Evolutionary conservation across 2,113 vertebrate genomes (phyloP).

Genomic region (Cynopterus brachyotis): DNA sequence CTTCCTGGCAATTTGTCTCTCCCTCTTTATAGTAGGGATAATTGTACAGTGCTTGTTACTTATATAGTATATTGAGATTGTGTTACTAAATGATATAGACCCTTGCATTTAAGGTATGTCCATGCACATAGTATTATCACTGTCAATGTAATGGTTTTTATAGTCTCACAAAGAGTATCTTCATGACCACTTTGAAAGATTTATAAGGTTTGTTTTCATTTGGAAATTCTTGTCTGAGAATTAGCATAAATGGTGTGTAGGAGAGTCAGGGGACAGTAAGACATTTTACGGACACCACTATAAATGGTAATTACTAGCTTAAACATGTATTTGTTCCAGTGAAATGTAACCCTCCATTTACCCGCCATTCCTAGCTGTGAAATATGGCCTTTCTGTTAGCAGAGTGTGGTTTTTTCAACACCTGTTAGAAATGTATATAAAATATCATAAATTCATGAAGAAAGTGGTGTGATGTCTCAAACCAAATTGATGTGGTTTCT

Average conservation of each 20-base stretch:
- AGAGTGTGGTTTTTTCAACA: not conserved
- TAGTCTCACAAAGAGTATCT: slow-evolving; percentile 12
- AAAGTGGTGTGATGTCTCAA: not conserved
- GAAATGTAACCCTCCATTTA: slow-evolving; percentile 42
- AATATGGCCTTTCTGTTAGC: not conserved
- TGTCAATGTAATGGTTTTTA: slow-evolving; percentile 30
- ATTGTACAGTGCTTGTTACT: not conserved
- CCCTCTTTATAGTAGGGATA: not conserved
- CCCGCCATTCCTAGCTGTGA: not conserved
- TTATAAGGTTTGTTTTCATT: slow-evolving; percentile 40
- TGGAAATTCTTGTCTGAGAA: slow-evolving; percentile 31
- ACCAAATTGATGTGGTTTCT: not conserved
- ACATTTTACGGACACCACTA: slow-evolving; percentile 32
- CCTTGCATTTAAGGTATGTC: slow-evolving; percentile 2
- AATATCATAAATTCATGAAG: not conserved
- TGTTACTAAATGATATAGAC: not conserved
- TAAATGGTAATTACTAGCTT: slow-evolving; percentile 54
- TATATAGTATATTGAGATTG: not conserved
- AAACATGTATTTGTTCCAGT: slow-evolving; percentile 39
- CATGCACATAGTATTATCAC: not conserved
- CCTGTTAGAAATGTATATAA: not conserved
- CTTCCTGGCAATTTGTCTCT: not conserved
- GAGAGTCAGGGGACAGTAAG: not conserved
- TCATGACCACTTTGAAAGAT: slow-evolving; percentile 41
- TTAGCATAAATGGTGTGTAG: not conserved